Conservation (phyloP, 2,113 vertebrate species). For the Psilopsiagon aymara region DNA sequence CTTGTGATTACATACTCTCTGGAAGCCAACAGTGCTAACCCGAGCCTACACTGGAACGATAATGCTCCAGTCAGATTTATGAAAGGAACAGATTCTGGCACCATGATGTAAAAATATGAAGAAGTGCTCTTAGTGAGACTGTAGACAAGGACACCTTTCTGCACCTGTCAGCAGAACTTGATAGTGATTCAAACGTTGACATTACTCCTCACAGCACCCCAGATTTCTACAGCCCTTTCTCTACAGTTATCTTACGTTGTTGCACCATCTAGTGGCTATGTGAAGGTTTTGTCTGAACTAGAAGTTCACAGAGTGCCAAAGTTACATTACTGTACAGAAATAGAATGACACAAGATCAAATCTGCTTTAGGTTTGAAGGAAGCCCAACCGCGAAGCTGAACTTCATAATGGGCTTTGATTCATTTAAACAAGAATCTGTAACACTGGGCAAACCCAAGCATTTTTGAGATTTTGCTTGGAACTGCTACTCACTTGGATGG, state of each 20-base stretch:
- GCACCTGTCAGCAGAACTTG: background rate
- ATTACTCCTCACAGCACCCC: background rate
- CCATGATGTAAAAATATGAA: background rate
- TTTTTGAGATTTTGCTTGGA: background rate
- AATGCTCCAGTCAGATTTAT: background rate
- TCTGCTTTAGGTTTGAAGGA: background rate
- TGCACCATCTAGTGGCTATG: slow-evolving; percentile 58
- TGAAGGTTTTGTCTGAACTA: background rate
- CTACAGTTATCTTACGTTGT: background rate
- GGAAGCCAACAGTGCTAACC: background rate
- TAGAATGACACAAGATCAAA: background rate
- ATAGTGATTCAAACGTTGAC: background rate
- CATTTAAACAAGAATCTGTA: background rate
- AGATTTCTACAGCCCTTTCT: background rate
- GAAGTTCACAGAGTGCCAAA: background rate
- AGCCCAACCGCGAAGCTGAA: background rate
- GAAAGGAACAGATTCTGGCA: background rate
- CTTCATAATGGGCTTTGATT: background rate
- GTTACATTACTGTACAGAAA: background rate
- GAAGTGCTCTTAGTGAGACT: background rate
- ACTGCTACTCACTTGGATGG: background rate
- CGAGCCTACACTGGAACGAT: background rate
- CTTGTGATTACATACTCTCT: background rate
- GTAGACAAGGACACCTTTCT: background rate
- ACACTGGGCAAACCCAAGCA: background rate